Evolutionary conservation across 2,888 invertebrate genomes (phyloP), one percentile per base, ranked within the genome.

Genomic region (Norana najaformis): DNA sequence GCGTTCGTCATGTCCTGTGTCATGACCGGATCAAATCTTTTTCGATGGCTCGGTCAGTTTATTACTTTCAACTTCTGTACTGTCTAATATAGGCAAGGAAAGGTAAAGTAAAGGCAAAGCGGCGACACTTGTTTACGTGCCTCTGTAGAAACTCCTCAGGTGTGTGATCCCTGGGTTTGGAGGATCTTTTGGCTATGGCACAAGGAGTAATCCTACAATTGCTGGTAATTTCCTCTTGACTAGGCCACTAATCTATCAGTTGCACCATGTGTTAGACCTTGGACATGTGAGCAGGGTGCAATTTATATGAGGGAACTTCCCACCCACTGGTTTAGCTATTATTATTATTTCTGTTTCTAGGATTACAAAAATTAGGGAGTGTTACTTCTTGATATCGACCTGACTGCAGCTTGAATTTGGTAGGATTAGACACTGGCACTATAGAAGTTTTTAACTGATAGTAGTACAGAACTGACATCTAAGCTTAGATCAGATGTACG

Each of bases 1-100:
- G 94, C 93, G 90, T 94, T 94, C 89, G 89, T 94, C 8, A 91
- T 93, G 83, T 93, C 95, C 16, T 91, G 94, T 30, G 47, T 95
- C 35, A 92, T 95, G 88, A 92, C 94, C 8, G 93, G 93, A 6
- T 92, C 93, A 47, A 91, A 93, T 23, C 93, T 94, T 89, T 93
- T 94, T 91, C 94, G 93, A 69, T 69, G 6, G 3, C 69, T 69
- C 8, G 69, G 69, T 69, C n/a, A 16, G 69, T 69, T 69, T 69
- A 16, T 69, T 69, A 69, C n/a, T n/a, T 13, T 69, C n/a, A 13
- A 0, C 69, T 69, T 69, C 69, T 69, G 30, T 69, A 69, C 30
- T 69, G 69, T 69, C 30, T 47, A 23, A 11, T 47, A 47, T 47
- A 47, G 47, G 23, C 47, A 47, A 23, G 23, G 47, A 47, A 23